These are phyloP conservation scores for Trachelus iudaicus DNA, from an alignment of 2,888 invertebrate genomes.

Conservation along the genomic window DNA sequence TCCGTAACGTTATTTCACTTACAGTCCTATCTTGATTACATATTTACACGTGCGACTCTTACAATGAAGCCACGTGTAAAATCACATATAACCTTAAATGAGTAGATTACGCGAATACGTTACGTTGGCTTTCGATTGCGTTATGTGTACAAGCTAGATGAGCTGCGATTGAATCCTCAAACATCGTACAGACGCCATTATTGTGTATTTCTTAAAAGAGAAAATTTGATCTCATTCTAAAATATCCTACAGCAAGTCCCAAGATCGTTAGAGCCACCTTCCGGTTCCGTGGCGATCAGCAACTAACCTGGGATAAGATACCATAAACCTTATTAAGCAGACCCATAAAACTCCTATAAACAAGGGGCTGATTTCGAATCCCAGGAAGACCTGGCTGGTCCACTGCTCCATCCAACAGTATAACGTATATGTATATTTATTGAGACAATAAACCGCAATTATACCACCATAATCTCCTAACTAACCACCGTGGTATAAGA, in stretches of 20 bases:
- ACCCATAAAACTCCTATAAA: constrained; percentile 38
- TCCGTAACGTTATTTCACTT: background rate
- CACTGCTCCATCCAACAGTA: constrained; percentile 22
- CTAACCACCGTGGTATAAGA: constrained; percentile 41
- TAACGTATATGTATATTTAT: constrained; percentile 61
- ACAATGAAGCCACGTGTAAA: background rate
- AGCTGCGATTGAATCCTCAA: background rate
- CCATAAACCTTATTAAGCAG: constrained; percentile 51
- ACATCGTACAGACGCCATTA: background rate
- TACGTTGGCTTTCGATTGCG: background rate
- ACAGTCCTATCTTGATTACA: background rate
- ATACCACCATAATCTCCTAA: constrained; percentile 54
- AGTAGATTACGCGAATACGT: background rate
- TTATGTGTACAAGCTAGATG: background rate
- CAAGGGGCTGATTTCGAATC: constrained; percentile 56
- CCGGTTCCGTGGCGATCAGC: constrained; percentile 12
- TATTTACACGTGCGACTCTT: background rate
- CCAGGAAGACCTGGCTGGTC: constrained; percentile 40
- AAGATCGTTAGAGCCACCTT: constrained; percentile 38
- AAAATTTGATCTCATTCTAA: background rate
- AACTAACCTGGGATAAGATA: constrained; percentile 30
- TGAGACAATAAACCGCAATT: constrained; percentile 63
- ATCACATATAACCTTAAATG: background rate
- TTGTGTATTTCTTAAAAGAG: background rate
- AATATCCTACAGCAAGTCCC: constrained; percentile 23